Percentiles rank a stretch among this genome's conserved stretches.
Evolutionary conservation across 2,797 vertebrate species (phyloP).

Genomic region (Lycodopsis pacificus): DNA sequence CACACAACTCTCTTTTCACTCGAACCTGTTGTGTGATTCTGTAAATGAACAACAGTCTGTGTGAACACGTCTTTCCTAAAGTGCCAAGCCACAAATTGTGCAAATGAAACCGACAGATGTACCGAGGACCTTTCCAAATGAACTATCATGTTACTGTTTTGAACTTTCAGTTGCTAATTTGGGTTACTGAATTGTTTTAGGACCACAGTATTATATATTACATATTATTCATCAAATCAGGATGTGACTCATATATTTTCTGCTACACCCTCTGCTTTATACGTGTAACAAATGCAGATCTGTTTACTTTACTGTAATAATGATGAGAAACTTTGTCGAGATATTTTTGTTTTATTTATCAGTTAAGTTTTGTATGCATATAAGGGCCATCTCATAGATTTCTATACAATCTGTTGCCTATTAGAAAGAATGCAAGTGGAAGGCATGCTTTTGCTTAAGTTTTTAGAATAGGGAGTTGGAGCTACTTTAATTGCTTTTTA

Average conservation of each 20-base stretch:
- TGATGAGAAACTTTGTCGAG: background rate
- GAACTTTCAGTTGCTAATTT: slow-evolving; percentile 11
- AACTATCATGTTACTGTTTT: slow-evolving; percentile 1
- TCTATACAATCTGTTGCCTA: too few relatives aligned
- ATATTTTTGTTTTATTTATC: background rate
- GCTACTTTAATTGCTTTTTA: too few relatives aligned
- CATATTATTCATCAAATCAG: slow-evolving; percentile 29
- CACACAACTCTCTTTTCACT: background rate
- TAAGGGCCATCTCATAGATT: background rate
- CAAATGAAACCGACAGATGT: slow-evolving; percentile 40
- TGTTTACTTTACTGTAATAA: background rate
- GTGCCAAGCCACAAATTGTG: slow-evolving; percentile 32
- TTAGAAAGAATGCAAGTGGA: too few relatives aligned
- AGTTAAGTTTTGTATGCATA: too few relatives aligned
- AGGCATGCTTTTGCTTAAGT: too few relatives aligned
- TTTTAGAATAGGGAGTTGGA: too few relatives aligned
- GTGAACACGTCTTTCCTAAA: slow-evolving; percentile 1
- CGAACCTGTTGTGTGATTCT: slow-evolving; percentile 6
- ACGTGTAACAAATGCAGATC: background rate
- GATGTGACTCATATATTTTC: slow-evolving; percentile 1
- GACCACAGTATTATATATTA: background rate
- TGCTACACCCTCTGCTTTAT: background rate
- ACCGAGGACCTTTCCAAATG: slow-evolving; percentile 33
- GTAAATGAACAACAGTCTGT: slow-evolving; percentile 32
- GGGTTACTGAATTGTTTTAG: slow-evolving; percentile 8